Percentiles rank a stretch among this genome's conserved stretches.
Conservation (phyloP, 2,113 vertebrate species). For the Numenius arquata region DNA sequence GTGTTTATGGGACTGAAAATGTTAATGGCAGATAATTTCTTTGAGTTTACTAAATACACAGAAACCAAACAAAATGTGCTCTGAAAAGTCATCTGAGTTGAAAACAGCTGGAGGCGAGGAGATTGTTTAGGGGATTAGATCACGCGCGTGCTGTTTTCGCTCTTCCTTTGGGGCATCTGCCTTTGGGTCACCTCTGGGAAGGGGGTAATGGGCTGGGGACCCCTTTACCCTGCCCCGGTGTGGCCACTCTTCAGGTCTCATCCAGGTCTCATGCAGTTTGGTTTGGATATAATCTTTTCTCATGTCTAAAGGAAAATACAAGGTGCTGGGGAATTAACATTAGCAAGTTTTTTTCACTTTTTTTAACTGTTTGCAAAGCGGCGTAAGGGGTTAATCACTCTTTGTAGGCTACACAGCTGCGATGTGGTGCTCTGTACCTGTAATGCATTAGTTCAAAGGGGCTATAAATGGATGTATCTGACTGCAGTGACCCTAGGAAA, state of each 20-base stretch:
- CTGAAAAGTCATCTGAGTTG: not conserved
- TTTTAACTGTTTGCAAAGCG: not conserved
- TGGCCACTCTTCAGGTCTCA: not conserved
- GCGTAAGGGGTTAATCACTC: not conserved
- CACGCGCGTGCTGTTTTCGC: not conserved
- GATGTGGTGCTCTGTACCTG: not conserved
- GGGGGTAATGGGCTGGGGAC: not conserved
- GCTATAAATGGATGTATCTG: not conserved
- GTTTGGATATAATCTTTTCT: not conserved
- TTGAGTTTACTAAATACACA: not conserved
- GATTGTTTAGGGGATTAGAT: not conserved
- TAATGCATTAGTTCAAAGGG: not conserved
- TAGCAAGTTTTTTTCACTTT: not conserved
- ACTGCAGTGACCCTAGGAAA: not conserved
- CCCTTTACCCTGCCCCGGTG: not conserved
- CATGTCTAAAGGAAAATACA: not conserved
- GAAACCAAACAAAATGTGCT: not conserved
- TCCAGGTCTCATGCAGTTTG: not conserved
- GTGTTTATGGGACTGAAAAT: not conserved
- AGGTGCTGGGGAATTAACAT: not conserved
- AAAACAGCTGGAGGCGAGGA: not conserved
- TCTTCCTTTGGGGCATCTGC: not conserved
- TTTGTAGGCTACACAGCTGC: not conserved
- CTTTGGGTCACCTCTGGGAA: not conserved
- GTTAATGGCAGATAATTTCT: not conserved